phyloP scores from a whole-genome alignment of 2,113 vertebrate genomes.

The Manacus vitellinus region DNA sequence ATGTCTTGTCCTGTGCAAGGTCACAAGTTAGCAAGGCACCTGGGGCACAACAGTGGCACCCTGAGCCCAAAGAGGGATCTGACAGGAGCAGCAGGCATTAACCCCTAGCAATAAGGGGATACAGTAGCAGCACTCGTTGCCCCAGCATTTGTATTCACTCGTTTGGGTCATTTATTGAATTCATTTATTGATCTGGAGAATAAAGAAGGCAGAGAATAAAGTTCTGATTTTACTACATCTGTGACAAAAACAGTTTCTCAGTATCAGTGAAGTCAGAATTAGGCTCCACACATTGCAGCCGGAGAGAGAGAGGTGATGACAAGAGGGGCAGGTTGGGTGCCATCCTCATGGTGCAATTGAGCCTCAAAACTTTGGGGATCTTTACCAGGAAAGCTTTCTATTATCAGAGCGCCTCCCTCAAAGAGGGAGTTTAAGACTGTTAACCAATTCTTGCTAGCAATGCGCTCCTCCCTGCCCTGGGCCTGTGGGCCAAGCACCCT shows the following conservation, averaged over 20 bases:
- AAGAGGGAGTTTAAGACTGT: background rate
- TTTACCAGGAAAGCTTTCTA: background rate
- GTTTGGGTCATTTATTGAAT: background rate
- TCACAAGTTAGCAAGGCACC: background rate
- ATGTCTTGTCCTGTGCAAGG: background rate
- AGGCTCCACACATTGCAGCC: background rate
- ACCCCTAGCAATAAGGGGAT: background rate
- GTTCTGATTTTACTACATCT: background rate
- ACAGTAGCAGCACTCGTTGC: background rate
- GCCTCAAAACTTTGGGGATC: background rate
- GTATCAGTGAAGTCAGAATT: background rate
- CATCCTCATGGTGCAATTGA: background rate
- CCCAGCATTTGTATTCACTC: fast-evolving
- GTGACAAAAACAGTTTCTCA: background rate
- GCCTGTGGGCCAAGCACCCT: background rate
- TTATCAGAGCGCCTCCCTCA: background rate
- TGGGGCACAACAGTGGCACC: fast-evolving
- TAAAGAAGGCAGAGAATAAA: background rate
- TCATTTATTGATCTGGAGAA: background rate
- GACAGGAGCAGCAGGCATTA: background rate
- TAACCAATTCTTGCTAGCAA: background rate
- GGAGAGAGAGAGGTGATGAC: background rate
- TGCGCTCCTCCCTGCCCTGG: background rate
- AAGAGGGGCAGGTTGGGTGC: background rate
- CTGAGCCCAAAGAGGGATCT: background rate